phyloP scores from a whole-genome alignment of 2,888 invertebrate species.

The Caenorhabditis virilis region DNA sequence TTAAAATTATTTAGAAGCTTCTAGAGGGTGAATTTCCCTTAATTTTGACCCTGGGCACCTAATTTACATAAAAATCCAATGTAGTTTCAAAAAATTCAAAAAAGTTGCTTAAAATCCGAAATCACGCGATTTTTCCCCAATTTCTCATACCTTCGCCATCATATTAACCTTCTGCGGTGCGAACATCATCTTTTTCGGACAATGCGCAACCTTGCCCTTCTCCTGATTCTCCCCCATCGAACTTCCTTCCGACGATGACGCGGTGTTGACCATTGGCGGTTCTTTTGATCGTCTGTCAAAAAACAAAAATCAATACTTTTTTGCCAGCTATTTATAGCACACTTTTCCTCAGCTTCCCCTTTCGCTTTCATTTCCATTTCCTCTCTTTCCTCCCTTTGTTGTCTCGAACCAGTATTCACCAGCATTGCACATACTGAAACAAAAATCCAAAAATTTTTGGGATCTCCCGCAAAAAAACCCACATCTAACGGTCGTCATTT shows the following conservation, averaged over 20 bases:
- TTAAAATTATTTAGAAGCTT: too few relatives aligned
- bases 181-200: background rate
- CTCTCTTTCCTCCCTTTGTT: background rate
- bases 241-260: background rate
- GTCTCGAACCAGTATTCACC: background rate
- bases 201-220: background rate
- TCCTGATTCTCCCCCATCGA: background rate
- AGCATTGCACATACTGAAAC: background rate
- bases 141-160: background rate
- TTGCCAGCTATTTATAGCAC: background rate
- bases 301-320: background rate
- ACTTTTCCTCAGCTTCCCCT: background rate
- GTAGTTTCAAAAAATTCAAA: background rate
- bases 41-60: too few relatives aligned
- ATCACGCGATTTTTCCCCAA: background rate
- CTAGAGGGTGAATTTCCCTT: too few relatives aligned
- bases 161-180: conserved; percentile 1
- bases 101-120: background rate
- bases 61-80: too few relatives aligned
- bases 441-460: background rate
- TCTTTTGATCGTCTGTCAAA: too few relatives aligned
- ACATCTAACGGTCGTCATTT: background rate
- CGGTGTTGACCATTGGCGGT: background rate
- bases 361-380: conserved; percentile 3
- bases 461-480: background rate